A percentile compares a stretch with the other conserved stretches of the same genome.
Conservation (phyloP, 2,113 vertebrate genomes). For the Nothoprocta perdicaria region DNA sequence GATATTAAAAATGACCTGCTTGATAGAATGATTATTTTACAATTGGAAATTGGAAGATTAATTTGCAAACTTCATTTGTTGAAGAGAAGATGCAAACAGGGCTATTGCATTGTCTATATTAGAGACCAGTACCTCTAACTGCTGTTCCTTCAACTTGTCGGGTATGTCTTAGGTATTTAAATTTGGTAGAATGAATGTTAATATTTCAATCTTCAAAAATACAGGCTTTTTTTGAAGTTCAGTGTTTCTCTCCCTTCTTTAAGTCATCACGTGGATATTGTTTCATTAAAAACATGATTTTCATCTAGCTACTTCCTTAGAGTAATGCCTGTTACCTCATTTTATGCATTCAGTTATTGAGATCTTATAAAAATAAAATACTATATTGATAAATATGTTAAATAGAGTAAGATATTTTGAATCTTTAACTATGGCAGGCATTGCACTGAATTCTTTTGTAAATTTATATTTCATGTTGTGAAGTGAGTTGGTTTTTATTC, state of each 20-base stretch:
- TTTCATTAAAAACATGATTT: background rate
- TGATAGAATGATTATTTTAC: background rate
- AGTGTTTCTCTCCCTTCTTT: background rate
- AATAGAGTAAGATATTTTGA: too few species aligned
- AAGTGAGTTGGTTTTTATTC: background rate
- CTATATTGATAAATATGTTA: too few species aligned
- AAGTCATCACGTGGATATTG: background rate
- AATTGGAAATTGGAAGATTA: background rate
- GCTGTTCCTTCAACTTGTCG: background rate
- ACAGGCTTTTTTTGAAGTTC: background rate
- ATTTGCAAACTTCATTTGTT: background rate
- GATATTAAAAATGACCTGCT: background rate
- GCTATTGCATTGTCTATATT: background rate
- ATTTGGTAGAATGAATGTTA: background rate
- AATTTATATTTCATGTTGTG: background rate
- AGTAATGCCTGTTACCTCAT: background rate
- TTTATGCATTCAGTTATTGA: background rate
- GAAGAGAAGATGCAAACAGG: background rate
- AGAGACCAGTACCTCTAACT: background rate
- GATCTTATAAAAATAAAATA: too few species aligned
- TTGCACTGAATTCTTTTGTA: background rate
- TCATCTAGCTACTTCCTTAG: background rate
- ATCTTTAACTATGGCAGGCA: background rate
- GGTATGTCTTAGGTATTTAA: background rate
- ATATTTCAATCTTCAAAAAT: background rate